These are phyloP conservation scores for Cheilosia vulpina DNA, from an alignment of 2,888 invertebrate species.

Conservation along the genomic window DNA sequence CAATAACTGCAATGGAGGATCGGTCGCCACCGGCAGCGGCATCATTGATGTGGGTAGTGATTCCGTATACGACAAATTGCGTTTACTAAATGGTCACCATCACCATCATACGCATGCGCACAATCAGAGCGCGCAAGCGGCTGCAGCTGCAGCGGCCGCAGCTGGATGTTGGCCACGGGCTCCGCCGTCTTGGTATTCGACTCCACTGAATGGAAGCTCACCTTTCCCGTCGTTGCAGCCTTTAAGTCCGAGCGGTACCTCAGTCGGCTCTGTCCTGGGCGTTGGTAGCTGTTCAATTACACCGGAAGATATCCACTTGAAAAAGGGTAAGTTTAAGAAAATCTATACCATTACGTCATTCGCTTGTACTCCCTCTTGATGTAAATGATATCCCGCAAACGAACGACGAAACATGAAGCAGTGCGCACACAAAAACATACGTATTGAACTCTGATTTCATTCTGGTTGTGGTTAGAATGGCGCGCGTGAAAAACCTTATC, in stretches of 20 bases:
- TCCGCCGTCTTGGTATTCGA: constrained; percentile 81
- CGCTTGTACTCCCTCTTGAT: background rate
- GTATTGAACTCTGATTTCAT: constrained; percentile 15
- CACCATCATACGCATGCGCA: constrained; percentile 76
- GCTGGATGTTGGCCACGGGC: constrained; percentile 80
- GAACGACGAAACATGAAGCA: constrained; percentile 3
- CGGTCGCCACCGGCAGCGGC: constrained; percentile 54
- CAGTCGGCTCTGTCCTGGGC: constrained; percentile 57
- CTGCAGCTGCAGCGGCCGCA: constrained; percentile 70
- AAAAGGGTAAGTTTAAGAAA: constrained; percentile 78
- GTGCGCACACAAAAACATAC: background rate
- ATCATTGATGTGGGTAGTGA: constrained; percentile 70
- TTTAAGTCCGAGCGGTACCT: constrained; percentile 62
- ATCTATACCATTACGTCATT: background rate
- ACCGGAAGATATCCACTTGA: constrained; percentile 78
- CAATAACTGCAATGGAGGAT: constrained; percentile 78
- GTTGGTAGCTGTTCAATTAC: constrained; percentile 76
- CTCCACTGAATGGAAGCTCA: constrained; percentile 78
- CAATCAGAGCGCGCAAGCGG: constrained; percentile 76
- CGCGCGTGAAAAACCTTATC: constrained; percentile 51
- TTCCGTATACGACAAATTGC: constrained; percentile 81
- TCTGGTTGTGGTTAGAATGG: constrained; percentile 44
- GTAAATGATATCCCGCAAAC: background rate
- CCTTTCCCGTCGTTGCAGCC: constrained; percentile 77
- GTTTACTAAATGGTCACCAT: constrained; percentile 79